Conservation (phyloP, 2,888 invertebrate species). For the Margaritifera margaritifera region DNA sequence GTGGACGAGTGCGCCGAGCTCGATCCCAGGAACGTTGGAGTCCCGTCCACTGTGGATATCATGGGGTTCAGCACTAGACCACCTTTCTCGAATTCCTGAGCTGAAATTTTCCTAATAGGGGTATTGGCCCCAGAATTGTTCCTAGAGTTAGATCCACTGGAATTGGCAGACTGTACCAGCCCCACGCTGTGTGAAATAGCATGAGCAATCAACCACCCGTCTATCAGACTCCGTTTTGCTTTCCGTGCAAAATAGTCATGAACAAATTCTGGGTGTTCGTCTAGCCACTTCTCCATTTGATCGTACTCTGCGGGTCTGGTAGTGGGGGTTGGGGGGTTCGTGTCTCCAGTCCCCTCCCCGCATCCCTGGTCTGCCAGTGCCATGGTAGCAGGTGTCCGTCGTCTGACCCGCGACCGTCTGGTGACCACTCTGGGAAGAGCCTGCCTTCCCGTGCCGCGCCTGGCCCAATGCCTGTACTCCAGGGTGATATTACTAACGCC, state of each 20-base stretch:
- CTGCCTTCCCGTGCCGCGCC: constrained; percentile 36
- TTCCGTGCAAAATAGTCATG: constrained; percentile 94
- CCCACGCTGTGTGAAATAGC: constrained; percentile 61
- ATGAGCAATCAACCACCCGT: constrained; percentile 86
- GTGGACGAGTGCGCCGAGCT: constrained; percentile 57
- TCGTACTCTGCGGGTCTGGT: constrained; percentile 56
- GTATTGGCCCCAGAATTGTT: constrained; percentile 88
- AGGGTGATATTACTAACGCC: constrained; percentile 15
- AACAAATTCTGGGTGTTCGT: constrained; percentile 96
- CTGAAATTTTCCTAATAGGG: constrained; percentile 93
- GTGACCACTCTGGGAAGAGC: constrained; percentile 35
- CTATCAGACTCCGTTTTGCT: constrained; percentile 92
- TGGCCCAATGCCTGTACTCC: constrained; percentile 29
- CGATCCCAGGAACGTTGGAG: constrained; percentile 86
- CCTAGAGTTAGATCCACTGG: constrained; percentile 61
- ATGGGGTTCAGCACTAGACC: constrained; percentile 88
- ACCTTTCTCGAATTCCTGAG: constrained; percentile 95
- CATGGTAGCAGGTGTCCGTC: constrained; percentile 35
- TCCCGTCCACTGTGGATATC: constrained; percentile 91
- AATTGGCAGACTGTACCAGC: constrained; percentile 48
- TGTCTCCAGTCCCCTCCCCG: constrained; percentile 35
- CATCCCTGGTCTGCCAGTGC: constrained; percentile 5
- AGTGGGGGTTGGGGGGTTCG: constrained; percentile 36
- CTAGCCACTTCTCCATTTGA: constrained; percentile 92
- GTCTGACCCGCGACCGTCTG: constrained; percentile 33